A percentile compares a stretch with the other conserved stretches of the same genome.
These are phyloP conservation scores for Harpalus rufipes DNA, from an alignment of 2,888 invertebrate species.

Conservation along the genomic window DNA sequence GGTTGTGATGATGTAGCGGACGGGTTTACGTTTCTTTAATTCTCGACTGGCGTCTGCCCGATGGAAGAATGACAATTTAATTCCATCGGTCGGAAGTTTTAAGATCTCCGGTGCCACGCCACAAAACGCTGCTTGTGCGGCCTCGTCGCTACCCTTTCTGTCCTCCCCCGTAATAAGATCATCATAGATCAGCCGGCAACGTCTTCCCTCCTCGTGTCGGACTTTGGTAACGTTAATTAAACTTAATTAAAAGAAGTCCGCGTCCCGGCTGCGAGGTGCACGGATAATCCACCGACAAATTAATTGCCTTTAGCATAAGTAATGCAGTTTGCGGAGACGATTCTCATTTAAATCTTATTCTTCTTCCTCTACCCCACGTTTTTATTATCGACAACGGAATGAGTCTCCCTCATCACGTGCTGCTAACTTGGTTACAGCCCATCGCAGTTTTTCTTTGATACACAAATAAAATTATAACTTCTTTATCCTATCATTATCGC, in stretches of 20 bases:
- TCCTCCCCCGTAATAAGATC: slow-evolving; percentile 73
- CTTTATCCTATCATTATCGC: slow-evolving; percentile 36
- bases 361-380: slow-evolving; percentile 68
- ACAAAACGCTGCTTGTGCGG: slow-evolving; percentile 73
- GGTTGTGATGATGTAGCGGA: slow-evolving; percentile 53
- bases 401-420: background rate
- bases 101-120: slow-evolving; percentile 73
- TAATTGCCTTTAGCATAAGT: slow-evolving; percentile 77
- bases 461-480: slow-evolving; percentile 58
- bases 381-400: slow-evolving; percentile 58
- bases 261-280: slow-evolving; percentile 73
- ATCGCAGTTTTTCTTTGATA: slow-evolving; percentile 58
- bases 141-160: slow-evolving; percentile 72
- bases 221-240: slow-evolving; percentile 79
- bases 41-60: slow-evolving; percentile 2
- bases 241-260: slow-evolving; percentile 78
- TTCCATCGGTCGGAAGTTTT: slow-evolving; percentile 73
- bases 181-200: slow-evolving; percentile 73
- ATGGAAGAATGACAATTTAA: slow-evolving; percentile 74
- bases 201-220: slow-evolving; percentile 73
- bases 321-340: slow-evolving; percentile 73
- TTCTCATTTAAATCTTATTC: slow-evolving; percentile 70
- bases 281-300: slow-evolving; percentile 78
- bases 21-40: slow-evolving; percentile 58
- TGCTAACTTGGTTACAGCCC: background rate